Evolutionary conservation across 53 echinoderm and acorn worm species (phyloP), one percentile per base, ranked within the genome.

Genomic region (Glandiceps talaboti): DNA sequence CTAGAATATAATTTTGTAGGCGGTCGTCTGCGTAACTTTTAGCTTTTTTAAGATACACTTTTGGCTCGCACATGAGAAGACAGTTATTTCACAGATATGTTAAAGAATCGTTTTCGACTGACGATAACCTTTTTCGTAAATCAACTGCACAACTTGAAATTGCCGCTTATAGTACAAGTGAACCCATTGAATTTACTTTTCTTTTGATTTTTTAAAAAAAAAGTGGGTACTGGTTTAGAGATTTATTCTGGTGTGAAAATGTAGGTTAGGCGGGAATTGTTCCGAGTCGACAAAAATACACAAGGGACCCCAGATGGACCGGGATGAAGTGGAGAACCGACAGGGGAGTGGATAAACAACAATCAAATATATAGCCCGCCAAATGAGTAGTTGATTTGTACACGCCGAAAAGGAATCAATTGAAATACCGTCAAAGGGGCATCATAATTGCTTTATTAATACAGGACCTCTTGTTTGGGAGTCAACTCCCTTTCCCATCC

Each of bases 391-490:
- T 45, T 45, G 64, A 45, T 45, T 45, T 20, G 64, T 12, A 45
- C 64, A 45, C 64, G 64, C 64, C 64, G 64, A 45, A 45, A 45
- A 45, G 64, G 64, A 45, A 45, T 45, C 6, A 45, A 45, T 6
- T 20, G 6, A 45, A 45, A 45, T 45, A 45, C 64, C 64, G 64
- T 45, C 64, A 45, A 45, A 45, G 64, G 64, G 20, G 6, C 20
- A 45, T 45, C 64, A 45, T 45, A 45, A 45, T 45, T 45, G 64
- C 64, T 45, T 45, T 45, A 45, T 45, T 45, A 45, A 45, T 45
- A 45, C 64, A 45, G 64, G 64, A 45, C 64, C 64, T 45, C 64
- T 45, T 45, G 64, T 45, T 45, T 45, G 64, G 64, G 64, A 45
- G 64, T 45, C 64, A 45, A 45, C 64, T 45, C 64, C 64, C 64